Conservation (phyloP, 2,888 invertebrate genomes). For the Drosophila prostipennis region DNA sequence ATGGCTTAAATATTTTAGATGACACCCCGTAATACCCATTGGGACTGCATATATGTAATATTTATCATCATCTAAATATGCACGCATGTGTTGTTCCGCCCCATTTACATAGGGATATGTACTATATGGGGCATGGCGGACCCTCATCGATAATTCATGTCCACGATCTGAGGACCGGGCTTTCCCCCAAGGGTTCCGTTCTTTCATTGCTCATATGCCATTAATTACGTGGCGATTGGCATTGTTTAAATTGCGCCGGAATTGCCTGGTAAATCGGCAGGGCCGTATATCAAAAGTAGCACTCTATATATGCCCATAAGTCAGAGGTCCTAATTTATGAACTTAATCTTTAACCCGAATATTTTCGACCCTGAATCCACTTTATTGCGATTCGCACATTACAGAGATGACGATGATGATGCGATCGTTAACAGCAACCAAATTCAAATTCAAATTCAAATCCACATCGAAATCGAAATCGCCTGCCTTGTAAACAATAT, state of each 20-base stretch:
- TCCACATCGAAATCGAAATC: conserved; percentile 7
- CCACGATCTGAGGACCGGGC: conserved; percentile 26
- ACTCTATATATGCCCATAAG: conserved; percentile 1
- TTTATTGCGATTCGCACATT: neutral
- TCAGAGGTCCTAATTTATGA: conserved; percentile 9
- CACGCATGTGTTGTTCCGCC: conserved; percentile 32
- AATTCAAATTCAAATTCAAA: neutral
- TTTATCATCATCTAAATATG: conserved; percentile 72
- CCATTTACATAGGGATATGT: conserved; percentile 14
- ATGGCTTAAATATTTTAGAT: conserved; percentile 71
- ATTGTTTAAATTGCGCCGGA: conserved; percentile 49
- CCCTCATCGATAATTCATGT: conserved; percentile 68
- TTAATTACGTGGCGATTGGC: conserved; percentile 57
- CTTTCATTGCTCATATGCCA: conserved; percentile 44
- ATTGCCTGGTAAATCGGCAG: conserved; percentile 39
- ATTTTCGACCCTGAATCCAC: conserved; percentile 4
- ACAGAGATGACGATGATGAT: conserved; percentile 13
- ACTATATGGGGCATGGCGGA: neutral
- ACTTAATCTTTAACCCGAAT: conserved; percentile 4
- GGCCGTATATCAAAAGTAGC: conserved; percentile 18
- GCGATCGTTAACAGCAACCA: conserved; percentile 6
- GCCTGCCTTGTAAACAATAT: conserved; percentile 31
- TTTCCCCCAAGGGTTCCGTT: neutral
- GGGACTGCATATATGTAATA: conserved; percentile 58
- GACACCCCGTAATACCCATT: conserved; percentile 43